These are phyloP conservation scores for Theocolax elegans DNA, from an alignment of 1,140 invertebrate species.

Conservation along the genomic window DNA sequence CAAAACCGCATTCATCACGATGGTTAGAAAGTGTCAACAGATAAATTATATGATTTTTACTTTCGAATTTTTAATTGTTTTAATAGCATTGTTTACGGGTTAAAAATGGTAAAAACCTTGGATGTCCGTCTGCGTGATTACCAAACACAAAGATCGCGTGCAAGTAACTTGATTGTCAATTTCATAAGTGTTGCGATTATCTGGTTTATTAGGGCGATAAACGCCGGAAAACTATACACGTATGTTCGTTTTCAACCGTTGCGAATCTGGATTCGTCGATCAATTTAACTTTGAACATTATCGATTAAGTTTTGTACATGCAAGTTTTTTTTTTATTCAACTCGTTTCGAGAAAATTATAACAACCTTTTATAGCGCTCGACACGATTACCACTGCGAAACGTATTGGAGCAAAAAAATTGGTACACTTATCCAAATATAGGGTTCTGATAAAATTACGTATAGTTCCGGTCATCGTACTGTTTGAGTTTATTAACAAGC, in stretches of 20 bases:
- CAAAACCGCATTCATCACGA: no score
- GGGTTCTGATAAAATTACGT: no score
- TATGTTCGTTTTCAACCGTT: no score
- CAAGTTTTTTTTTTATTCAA: no score
- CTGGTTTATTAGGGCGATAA: constrained; percentile 11
- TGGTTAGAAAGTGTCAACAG: constrained; percentile 4
- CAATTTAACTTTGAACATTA: background rate
- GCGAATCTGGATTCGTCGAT: background rate
- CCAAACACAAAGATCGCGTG: background rate
- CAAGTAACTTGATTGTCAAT: constrained; percentile 6
- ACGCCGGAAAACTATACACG: background rate
- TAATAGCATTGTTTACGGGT: background rate
- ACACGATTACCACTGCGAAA: no score
- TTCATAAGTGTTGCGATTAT: background rate
- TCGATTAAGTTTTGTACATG: no score
- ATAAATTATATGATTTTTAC: background rate
- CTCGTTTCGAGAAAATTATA: no score
- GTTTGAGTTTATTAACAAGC: no score
- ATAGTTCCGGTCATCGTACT: no score
- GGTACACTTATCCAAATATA: no score
- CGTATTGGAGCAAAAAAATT: no score
- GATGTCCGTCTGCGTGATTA: background rate
- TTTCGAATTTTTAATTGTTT: background rate
- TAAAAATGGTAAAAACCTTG: background rate
- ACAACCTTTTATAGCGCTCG: no score